Evolutionary conservation across 2,888 invertebrate genomes (phyloP), one percentile per base, ranked within the genome.

Genomic region (Amblyteles armatorius): DNA sequence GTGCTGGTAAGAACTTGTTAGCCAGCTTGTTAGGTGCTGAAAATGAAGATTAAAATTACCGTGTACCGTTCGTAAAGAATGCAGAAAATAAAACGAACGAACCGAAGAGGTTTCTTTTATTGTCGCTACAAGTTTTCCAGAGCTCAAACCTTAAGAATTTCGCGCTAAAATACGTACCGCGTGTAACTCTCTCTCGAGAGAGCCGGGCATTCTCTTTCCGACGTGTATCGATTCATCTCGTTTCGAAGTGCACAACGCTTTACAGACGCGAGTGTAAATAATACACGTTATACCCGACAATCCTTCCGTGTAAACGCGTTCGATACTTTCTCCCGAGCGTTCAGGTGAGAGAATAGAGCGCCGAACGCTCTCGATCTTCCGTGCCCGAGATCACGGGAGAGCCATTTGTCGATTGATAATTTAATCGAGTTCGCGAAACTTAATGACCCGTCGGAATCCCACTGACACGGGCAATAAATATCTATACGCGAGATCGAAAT

Each of bases 351-450:
- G 65, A 76, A 76, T 76, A 63, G 76, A 44, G 26, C 26, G 11
- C 22, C 26, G 50, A 73, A 48, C 76, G 33, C 71, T 55, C 50
- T 76, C 65, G 60, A 69, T 82, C 76, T 65, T 33, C 68, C 19
- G 13, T 6, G 60, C 19, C 29, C 52, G 65, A 22, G 76, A 76
- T 65, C 76, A 22, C 26, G 22, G 57, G 26, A 57, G 50, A 48
- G 65, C 82, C 73, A 82, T 82, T 82, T 82, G 77, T 82, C 77
- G 77, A 74, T 76, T 76, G 77, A 82, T 82, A 77, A 77, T 82
- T 65, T 63, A 77, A 82, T 77, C 74, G 76, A 65, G 60, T 65
- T 76, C 36, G 50, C 76, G 22, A 76, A 76, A 76, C 76, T 3
- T 36, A 76, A 63, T 76, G 65, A 48, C 65, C 76, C 33, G 65